phyloP scores from a whole-genome alignment of 2,888 invertebrate species.

The Plagodis pulveraria region DNA sequence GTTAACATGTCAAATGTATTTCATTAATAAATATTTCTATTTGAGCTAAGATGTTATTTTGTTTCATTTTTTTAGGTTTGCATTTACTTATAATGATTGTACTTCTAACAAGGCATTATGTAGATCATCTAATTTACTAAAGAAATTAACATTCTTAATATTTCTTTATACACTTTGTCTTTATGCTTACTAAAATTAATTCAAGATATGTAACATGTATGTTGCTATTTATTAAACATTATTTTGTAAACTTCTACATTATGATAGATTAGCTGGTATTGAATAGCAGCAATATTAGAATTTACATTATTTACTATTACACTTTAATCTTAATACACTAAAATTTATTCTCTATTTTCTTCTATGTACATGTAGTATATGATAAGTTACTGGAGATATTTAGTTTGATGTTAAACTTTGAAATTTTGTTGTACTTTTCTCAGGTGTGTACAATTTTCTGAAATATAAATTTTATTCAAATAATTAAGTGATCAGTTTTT shows the following conservation, averaged over 20 bases:
- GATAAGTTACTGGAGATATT: constrained; percentile 65
- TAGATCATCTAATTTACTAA: constrained; percentile 45
- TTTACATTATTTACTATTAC: constrained; percentile 63
- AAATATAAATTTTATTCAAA: constrained; percentile 83
- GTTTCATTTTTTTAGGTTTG: constrained; percentile 70
- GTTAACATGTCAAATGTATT: constrained; percentile 77
- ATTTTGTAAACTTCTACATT: constrained; percentile 49
- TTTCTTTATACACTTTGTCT: constrained; percentile 45
- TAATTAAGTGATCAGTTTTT: constrained; percentile 58
- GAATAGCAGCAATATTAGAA: constrained; percentile 64
- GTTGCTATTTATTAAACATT: constrained; percentile 36
- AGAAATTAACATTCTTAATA: constrained; percentile 45
- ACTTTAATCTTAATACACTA: constrained; percentile 49
- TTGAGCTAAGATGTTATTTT: constrained; percentile 76
- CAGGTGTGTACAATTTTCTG: constrained; percentile 83
- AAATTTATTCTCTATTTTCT: constrained; percentile 70
- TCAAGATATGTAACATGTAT: constrained; percentile 51
- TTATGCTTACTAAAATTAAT: constrained; percentile 53
- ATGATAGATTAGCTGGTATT: constrained; percentile 59
- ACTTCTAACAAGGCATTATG: constrained; percentile 49
- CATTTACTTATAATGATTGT: constrained; percentile 62
- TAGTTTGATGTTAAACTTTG: constrained; percentile 65
- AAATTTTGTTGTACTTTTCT: constrained; percentile 80
- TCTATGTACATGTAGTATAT: constrained; percentile 63
- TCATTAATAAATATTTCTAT: constrained; percentile 81